A percentile compares a stretch with the other conserved stretches of the same genome.
These are phyloP conservation scores for Leptopilina syphax DNA, from an alignment of 2,888 invertebrate genomes.

Conservation along the genomic window DNA sequence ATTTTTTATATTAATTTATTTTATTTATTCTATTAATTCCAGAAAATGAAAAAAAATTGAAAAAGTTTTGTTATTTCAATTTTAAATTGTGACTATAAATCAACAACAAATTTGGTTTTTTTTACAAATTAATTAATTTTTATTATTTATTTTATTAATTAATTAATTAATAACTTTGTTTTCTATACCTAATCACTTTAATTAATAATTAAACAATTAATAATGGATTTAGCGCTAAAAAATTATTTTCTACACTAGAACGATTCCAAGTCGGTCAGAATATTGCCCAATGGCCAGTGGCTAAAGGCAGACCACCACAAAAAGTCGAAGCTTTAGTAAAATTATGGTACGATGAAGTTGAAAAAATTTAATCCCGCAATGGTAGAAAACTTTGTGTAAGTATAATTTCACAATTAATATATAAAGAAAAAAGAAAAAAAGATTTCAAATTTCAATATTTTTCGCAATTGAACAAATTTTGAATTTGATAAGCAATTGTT, in stretches of 20 bases:
- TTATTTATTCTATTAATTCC: not conserved
- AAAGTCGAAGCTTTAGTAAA: constrained; percentile 42
- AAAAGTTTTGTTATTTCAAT: too few relatives aligned
- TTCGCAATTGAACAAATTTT: too few relatives aligned
- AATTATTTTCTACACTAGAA: constrained; percentile 35
- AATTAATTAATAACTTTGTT: too few relatives aligned
- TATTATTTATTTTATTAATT: too few relatives aligned
- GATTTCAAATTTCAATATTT: not conserved
- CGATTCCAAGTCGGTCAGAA: constrained; percentile 52
- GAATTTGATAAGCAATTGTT: too few relatives aligned
- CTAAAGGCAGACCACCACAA: not conserved
- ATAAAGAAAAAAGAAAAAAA: not conserved
- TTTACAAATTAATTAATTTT: too few relatives aligned
- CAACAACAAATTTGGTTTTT: too few relatives aligned
- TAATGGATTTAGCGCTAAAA: not conserved
- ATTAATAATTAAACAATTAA: too few relatives aligned
- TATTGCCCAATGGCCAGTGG: constrained; percentile 38
- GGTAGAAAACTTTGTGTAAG: constrained; percentile 45
- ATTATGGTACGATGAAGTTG: constrained; percentile 56
- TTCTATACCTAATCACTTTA: too few relatives aligned
- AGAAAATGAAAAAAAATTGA: too few relatives aligned
- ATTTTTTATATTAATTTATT: not conserved
- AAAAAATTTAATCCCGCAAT: constrained; percentile 39
- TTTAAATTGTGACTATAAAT: too few relatives aligned
- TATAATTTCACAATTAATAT: not conserved